Base-by-base conservation (phyloP, 2,797 vertebrate genomes). In the Acrocephalus scirpaceus region DNA sequence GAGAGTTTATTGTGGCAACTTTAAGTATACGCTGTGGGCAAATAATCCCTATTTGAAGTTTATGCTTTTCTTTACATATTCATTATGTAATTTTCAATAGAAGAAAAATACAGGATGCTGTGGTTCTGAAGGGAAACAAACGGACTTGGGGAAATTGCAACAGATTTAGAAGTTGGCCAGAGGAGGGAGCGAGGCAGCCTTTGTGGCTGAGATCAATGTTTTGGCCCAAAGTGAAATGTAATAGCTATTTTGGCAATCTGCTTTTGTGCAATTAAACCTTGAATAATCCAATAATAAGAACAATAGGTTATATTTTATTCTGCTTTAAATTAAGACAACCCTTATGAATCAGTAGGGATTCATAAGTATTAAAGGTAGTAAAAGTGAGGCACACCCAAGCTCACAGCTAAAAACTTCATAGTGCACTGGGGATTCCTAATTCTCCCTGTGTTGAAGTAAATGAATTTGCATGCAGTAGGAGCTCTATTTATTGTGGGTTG, bases 201-300 rank as follows among this genome's bases (percentile, higher is more conserved):
- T 78, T 85, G 71, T 92, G 84, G 72, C 74, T 90, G 78, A 76
- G 54, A 91, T 86, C 44, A 32, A 25, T 20, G 22, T 50, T 79
- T 74, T 44, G 42, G 58, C 36, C 75, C 76, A 30, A 82, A 44
- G 2, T 64, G 93, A 92, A 76, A 86, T 11, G 16, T 36, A 71
- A 69, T 30, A 89, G 61, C 70, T 93, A 12, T 88, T 80, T 85
- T 86, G 51, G 54, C 71, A 88, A 70, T 76, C 44, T 91, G 26
- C 47, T 93, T 90, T 92, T 82, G 71, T 83, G 73, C 76, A 77
- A 65, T 91, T 88, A 94, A 89, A 77, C 26, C 57, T 91, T 77
- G 50, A 88, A 94, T 81, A 84, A 93, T 82, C 58, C 67, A 81
- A 45, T 72, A 90, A 74, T 70, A 93, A 67, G 53, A 94, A 74